phyloP scores from a whole-genome alignment of 1,140 invertebrate species.

The Campoletis sonorensis region DNA sequence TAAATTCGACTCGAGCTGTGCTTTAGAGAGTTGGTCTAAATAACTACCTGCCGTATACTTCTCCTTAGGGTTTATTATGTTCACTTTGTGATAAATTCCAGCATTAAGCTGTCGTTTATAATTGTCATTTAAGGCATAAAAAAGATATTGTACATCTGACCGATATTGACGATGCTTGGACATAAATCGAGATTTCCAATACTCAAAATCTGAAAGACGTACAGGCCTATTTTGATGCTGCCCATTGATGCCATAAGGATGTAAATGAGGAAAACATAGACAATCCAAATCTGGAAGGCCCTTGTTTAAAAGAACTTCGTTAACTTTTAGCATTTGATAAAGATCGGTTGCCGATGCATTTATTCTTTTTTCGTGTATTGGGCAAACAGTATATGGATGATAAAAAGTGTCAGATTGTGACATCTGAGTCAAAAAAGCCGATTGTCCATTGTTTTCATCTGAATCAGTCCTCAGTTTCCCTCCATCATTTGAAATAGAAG shows the following conservation, averaged over 20 bases:
- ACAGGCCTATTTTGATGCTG: slow-evolving; percentile 52
- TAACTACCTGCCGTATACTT: slow-evolving; percentile 44
- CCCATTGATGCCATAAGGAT: slow-evolving; percentile 59
- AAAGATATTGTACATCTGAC: slow-evolving; percentile 62
- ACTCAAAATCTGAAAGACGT: slow-evolving; percentile 57
- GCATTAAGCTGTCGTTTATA: slow-evolving; percentile 58
- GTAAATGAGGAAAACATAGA: slow-evolving; percentile 66
- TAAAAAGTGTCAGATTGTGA: slow-evolving; percentile 56
- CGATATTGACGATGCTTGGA: slow-evolving; percentile 59
- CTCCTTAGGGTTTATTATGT: slow-evolving; percentile 47
- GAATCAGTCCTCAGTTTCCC: slow-evolving; percentile 36
- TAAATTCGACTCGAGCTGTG: slow-evolving; percentile 44
- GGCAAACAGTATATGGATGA: slow-evolving; percentile 62
- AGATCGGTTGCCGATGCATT: slow-evolving; percentile 57
- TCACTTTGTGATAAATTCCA: slow-evolving; percentile 54
- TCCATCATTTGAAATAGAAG: neutral
- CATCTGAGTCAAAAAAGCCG: slow-evolving; percentile 55
- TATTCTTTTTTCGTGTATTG: slow-evolving; percentile 60
- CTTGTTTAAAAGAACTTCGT: slow-evolving; percentile 56
- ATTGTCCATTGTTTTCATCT: neutral
- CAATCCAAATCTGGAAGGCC: slow-evolving; percentile 59
- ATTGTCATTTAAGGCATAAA: slow-evolving; percentile 60
- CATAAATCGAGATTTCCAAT: slow-evolving; percentile 57
- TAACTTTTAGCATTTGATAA: slow-evolving; percentile 64
- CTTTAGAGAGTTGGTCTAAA: slow-evolving; percentile 43